Evolutionary conservation across 2,888 invertebrate genomes (phyloP).

Genomic region (Caenorhabditis sp.): DNA sequence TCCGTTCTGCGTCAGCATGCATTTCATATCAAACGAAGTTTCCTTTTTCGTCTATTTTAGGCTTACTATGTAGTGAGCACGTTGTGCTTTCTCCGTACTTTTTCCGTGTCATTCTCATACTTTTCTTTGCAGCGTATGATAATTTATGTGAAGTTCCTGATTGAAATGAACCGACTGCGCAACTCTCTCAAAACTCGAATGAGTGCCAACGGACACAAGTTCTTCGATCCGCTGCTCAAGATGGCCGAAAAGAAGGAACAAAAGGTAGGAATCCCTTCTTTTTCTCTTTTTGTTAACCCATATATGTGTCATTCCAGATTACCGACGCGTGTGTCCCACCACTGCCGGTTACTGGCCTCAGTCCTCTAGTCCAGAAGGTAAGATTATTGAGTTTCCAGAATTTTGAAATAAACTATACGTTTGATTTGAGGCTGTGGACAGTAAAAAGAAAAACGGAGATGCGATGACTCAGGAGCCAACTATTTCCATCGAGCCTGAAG

Average conservation of each 20-base stretch:
- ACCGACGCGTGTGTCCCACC: constrained; percentile 26
- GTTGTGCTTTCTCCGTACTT: too few relatives aligned
- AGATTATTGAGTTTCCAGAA: neutral
- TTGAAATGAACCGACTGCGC: constrained; percentile 62
- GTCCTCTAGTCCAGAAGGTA: constrained; percentile 39
- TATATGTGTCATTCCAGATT: constrained; percentile 36
- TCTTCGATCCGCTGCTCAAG: constrained; percentile 64
- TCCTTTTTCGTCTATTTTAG: constrained; percentile 13
- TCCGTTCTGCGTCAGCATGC: constrained; percentile 32
- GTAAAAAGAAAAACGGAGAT: constrained; percentile 39
- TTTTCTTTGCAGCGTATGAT: constrained; percentile 60
- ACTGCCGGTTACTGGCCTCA: constrained; percentile 18
- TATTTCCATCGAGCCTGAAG: constrained; percentile 34
- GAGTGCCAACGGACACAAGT: constrained; percentile 63
- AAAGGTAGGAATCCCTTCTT: constrained; percentile 33
- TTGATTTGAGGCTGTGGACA: constrained; percentile 40
- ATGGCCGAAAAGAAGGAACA: constrained; percentile 63
- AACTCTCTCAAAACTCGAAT: constrained; percentile 56
- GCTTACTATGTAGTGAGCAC: too few relatives aligned
- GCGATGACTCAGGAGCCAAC: constrained; percentile 15
- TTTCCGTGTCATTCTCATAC: too few relatives aligned
- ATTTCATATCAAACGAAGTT: constrained; percentile 40
- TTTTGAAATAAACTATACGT: neutral
- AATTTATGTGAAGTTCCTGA: constrained; percentile 65
- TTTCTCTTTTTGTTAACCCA: neutral